phyloP scores from a whole-genome alignment of 2,797 vertebrate species.

The Cossypha heuglini region DNA sequence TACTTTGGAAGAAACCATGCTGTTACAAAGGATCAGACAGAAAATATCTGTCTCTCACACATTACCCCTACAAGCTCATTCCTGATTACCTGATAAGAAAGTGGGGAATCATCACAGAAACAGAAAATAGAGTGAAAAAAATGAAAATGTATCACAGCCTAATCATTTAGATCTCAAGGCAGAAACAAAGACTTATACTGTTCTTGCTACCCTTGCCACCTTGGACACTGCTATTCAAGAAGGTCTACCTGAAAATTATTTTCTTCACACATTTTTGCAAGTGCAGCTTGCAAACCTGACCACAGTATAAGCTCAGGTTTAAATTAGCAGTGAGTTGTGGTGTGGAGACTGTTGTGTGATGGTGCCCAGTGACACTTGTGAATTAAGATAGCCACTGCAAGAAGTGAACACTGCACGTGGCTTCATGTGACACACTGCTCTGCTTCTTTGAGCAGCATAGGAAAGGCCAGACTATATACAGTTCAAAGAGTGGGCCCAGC shows the following conservation, averaged over 20 bases:
- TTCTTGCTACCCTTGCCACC: neutral
- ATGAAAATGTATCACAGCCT: neutral
- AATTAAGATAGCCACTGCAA: neutral
- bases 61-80: neutral
- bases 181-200: neutral
- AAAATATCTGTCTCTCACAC: neutral
- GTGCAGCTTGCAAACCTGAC: neutral
- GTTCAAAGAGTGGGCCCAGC: neutral
- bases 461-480: neutral
- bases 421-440: fast-evolving
- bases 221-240: neutral
- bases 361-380: neutral
- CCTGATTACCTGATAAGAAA: neutral
- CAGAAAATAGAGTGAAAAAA: neutral
- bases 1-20: neutral
- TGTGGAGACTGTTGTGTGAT: neutral
- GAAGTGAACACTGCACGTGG: neutral
- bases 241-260: neutral
- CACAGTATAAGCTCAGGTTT: neutral
- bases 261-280: neutral
- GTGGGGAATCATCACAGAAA: neutral
- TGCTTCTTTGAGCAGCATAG: neutral
- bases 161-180: neutral
- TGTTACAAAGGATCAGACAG: neutral
- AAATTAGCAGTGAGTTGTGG: neutral